phyloP scores from a whole-genome alignment of 2,113 vertebrate species.

The Chitala chitala region DNA sequence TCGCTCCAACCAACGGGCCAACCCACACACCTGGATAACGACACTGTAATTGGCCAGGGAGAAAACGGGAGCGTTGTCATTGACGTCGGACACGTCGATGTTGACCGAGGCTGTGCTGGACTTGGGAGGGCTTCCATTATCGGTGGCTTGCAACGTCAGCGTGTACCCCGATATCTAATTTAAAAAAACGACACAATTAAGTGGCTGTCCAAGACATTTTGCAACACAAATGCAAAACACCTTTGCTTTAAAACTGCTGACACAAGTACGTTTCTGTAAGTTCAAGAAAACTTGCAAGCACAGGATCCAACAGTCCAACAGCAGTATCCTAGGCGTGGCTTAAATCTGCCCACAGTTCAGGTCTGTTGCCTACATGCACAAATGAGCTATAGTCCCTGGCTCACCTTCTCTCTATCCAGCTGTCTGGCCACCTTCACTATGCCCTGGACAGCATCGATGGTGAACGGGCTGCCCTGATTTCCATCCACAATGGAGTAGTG shows the following conservation, averaged over 20 bases:
- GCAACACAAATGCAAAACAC: too few species aligned
- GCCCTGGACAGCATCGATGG: constrained; percentile 77
- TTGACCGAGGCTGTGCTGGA: constrained; percentile 78
- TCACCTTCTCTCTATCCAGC: constrained; percentile 88
- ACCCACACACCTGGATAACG: constrained; percentile 82
- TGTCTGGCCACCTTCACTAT: constrained; percentile 84
- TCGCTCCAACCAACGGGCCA: neutral
- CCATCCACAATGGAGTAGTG: constrained; percentile 81
- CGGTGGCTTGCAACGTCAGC: constrained; percentile 77
- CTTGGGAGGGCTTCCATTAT: constrained; percentile 74
- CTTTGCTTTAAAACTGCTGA: too few species aligned
- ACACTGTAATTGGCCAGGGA: constrained; percentile 87
- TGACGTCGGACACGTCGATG: constrained; percentile 94
- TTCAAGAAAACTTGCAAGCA: neutral
- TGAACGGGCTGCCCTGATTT: constrained; percentile 87
- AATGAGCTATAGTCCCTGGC: too few species aligned
- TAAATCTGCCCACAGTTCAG: too few species aligned
- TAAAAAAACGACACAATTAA: neutral
- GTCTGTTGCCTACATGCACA: too few species aligned
- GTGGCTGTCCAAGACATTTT: neutral
- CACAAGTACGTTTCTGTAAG: neutral
- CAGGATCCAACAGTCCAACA: too few species aligned
- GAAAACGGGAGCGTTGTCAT: constrained; percentile 91
- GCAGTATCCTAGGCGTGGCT: too few species aligned
- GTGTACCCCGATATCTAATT: constrained; percentile 88